Conservation (phyloP, 2,797 vertebrate genomes). For the Sardinella longiceps region DNA sequence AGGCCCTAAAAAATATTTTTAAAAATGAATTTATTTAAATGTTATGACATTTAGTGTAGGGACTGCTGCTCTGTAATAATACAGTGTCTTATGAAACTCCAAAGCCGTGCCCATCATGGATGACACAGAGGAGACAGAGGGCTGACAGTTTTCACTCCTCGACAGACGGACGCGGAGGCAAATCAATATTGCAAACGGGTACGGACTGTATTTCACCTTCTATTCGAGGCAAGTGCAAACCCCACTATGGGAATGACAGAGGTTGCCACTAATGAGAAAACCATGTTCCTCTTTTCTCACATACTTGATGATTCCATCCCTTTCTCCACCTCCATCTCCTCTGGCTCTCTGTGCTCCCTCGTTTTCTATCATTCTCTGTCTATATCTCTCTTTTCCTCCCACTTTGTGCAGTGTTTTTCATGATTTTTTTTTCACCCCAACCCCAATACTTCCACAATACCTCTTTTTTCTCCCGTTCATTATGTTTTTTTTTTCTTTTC, state of each 20-base stretch:
- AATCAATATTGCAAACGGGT: constrained; percentile 3
- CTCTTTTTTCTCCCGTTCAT: background rate
- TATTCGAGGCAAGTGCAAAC: background rate
- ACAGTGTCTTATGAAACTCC: background rate
- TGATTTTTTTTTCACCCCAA: background rate
- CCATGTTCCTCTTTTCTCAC: background rate
- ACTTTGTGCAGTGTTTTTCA: background rate
- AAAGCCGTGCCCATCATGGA: background rate
- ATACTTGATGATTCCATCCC: background rate
- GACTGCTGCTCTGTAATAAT: too few relatives aligned
- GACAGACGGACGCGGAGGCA: background rate
- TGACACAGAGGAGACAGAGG: background rate
- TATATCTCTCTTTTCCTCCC: background rate
- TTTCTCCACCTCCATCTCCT: background rate
- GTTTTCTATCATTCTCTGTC: background rate
- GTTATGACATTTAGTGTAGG: background rate
- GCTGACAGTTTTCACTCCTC: background rate
- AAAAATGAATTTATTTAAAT: background rate
- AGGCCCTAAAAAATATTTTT: too few relatives aligned
- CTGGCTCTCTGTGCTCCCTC: background rate
- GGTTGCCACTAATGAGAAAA: background rate
- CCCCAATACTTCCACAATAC: background rate
- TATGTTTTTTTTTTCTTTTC: background rate
- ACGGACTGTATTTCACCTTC: background rate
- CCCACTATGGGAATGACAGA: background rate